phyloP scores from a whole-genome alignment of 2,113 vertebrate species.

The Nicator chloris region DNA sequence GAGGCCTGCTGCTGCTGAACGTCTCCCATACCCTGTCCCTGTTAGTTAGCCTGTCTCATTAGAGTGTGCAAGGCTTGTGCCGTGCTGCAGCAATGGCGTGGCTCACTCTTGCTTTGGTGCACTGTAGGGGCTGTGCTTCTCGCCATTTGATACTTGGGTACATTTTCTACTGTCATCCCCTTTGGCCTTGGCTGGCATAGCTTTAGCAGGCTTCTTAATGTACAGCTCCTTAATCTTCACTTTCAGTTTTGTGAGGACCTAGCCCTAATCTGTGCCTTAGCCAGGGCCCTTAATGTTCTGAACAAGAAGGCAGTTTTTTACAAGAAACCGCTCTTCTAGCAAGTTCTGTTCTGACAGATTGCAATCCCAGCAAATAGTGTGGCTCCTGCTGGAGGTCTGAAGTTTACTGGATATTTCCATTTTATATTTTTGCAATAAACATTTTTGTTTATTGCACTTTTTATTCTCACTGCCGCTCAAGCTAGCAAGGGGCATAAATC shows the following conservation, averaged over 20 bases:
- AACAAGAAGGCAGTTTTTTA: not conserved
- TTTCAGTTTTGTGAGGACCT: not conserved
- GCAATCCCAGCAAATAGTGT: not conserved
- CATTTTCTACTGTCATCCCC: not conserved
- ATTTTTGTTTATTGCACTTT: not conserved
- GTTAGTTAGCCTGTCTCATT: slow-evolving; percentile 33
- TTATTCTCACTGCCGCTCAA: not conserved
- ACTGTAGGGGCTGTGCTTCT: not conserved
- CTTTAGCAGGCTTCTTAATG: not conserved
- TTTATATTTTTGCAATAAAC: not conserved
- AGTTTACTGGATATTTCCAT: not conserved
- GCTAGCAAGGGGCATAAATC: not conserved
- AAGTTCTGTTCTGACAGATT: not conserved
- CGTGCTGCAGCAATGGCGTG: not conserved
- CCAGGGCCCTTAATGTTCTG: not conserved
- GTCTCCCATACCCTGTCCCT: not conserved
- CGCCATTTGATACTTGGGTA: not conserved
- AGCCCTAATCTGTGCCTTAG: not conserved
- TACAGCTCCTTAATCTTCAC: not conserved
- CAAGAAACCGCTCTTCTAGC: not conserved
- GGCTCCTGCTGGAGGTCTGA: not conserved
- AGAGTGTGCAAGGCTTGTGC: not conserved
- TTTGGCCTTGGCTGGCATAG: not conserved
- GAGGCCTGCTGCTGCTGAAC: not conserved
- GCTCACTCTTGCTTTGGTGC: not conserved